These are phyloP conservation scores for Helicolenus hilgendorfi DNA, from an alignment of 2,797 vertebrate genomes.

Conservation along the genomic window DNA sequence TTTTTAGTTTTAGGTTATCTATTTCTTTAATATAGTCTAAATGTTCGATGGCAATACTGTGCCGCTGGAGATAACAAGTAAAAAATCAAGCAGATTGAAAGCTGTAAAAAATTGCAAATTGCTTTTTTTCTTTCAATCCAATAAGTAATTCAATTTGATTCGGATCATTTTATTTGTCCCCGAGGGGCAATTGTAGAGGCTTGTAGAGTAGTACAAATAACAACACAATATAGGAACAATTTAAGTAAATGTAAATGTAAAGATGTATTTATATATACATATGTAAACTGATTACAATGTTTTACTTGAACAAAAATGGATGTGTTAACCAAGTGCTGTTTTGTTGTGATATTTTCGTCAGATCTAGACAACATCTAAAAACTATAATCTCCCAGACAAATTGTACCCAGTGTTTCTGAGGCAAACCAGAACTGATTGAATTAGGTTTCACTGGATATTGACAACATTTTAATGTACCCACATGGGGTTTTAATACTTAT, in stretches of 20 bases:
- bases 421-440: background rate
- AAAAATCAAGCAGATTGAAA: no score
- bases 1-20: background rate
- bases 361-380: background rate
- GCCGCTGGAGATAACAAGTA: no score
- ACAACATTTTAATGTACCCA: background rate
- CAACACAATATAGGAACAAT: no score
- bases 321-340: background rate
- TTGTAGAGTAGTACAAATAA: no score
- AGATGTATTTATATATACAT: no score
- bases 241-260: no score
- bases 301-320: background rate
- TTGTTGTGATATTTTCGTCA: background rate
- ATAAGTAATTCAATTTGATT: no score
- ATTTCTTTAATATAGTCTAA: background rate
- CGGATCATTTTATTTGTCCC: no score
- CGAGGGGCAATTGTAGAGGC: no score
- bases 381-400: background rate
- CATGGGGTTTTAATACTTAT: background rate
- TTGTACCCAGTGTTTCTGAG: background rate
- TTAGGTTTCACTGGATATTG: background rate
- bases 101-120: no score
- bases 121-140: no score
- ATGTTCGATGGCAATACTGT: background rate
- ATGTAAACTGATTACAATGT: background rate